Evolutionary conservation across 2,888 invertebrate species (phyloP).

Genomic region (Adineta ricciae): DNA sequence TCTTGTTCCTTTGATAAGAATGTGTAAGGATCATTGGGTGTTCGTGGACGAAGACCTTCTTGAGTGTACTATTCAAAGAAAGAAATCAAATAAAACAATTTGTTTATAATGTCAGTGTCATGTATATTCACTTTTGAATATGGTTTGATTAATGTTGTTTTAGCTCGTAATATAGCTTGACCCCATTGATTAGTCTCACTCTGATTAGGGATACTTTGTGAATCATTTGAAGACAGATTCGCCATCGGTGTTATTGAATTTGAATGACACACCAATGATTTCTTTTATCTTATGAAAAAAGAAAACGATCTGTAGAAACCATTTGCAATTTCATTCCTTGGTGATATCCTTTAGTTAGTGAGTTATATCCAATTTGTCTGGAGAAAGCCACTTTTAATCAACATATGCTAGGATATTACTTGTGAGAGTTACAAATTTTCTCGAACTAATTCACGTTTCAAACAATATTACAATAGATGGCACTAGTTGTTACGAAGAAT

Average conservation of each 20-base stretch:
- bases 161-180: neutral
- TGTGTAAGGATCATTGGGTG: constrained; percentile 46
- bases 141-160: neutral
- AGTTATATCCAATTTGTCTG: too few relatives aligned
- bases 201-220: neutral
- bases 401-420: too few relatives aligned
- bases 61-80: constrained; percentile 11
- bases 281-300: neutral
- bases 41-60: constrained; percentile 39
- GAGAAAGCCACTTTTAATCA: too few relatives aligned
- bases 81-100: neutral
- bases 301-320: neutral
- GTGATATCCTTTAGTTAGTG: neutral
- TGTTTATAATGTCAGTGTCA: too few relatives aligned
- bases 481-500: neutral
- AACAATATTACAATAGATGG: neutral
- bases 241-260: neutral
- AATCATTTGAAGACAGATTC: neutral
- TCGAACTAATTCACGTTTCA: neutral
- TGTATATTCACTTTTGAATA: neutral
- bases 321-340: neutral
- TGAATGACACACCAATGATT: neutral
- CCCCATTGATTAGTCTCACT: neutral
- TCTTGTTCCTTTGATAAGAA: constrained; percentile 43
- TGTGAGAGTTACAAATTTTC: neutral